These are phyloP conservation scores for Zelleria hepariella DNA, from an alignment of 2,888 invertebrate genomes.

Conservation along the genomic window DNA sequence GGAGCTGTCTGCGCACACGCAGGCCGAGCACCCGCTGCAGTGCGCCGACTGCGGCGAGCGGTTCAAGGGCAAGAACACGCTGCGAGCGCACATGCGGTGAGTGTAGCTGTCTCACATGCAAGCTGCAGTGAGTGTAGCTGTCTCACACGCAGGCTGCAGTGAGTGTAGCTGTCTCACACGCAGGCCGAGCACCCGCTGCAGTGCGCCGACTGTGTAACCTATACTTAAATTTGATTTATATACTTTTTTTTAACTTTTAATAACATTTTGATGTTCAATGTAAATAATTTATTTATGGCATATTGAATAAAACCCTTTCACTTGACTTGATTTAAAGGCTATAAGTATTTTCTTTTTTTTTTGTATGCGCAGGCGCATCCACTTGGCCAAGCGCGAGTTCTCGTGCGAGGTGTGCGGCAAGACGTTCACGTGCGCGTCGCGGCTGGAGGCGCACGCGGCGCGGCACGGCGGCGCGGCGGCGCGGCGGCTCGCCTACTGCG, in stretches of 20 bases:
- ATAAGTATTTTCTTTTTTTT: background rate
- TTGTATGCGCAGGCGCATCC: conserved; percentile 12
- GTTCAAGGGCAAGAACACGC: conserved; percentile 33
- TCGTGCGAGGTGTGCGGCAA: conserved; percentile 28
- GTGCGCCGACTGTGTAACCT: conserved; percentile 30
- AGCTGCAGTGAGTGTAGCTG: no score
- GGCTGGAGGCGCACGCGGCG: conserved; percentile 32
- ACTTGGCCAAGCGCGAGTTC: conserved; percentile 26
- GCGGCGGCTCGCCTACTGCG: conserved; percentile 31
- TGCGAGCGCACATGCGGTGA: conserved; percentile 32
- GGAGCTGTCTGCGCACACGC: conserved; percentile 28
- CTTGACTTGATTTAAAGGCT: background rate
- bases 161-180: background rate
- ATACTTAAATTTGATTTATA: no score
- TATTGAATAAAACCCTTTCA: no score
- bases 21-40: conserved; percentile 20
- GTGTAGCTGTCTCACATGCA: conserved; percentile 5
- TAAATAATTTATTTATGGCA: no score
- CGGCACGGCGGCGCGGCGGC: conserved; percentile 22
- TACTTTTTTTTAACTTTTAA: no score
- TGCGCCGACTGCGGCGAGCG: conserved; percentile 38
- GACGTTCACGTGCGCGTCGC: conserved; percentile 26
- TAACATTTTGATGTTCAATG: no score
- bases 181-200: conserved; percentile 10
- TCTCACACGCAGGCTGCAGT: background rate